Base-by-base conservation (phyloP, 2,797 vertebrate species). In the Acrossocheilus wenchowensis region DNA sequence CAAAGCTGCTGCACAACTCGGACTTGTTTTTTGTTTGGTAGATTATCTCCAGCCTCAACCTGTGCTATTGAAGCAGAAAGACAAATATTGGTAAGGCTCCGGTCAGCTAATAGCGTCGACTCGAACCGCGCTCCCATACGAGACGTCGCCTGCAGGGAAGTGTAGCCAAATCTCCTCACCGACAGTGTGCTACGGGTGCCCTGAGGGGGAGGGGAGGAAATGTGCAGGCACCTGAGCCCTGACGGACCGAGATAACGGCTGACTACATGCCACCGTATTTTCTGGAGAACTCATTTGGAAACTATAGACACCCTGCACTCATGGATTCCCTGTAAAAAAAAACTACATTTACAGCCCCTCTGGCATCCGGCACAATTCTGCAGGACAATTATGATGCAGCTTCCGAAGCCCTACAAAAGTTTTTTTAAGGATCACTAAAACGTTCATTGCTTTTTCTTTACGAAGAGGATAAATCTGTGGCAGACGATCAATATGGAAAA, bases 401-500 rank as follows among this genome's bases (percentile, higher is more conserved):
- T 90, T 88, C 87, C 52, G 66, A 79, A 6, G 75, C 52, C 78
- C 57, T 86, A 89, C 81, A 82, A 88, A 91, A 90, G 84, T 87
- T 89, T 81, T 89, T 89, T 90, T 90, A 89, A 90, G 87, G 81
- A 90, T 87, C 86, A 89, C 82, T 91, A 89, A 89, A 87, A 90
- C 41, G 57, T 75, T 81, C 89, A 92, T 89, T 90, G 89, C 90
- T 87, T 89, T 89, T 85, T 54, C 88, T 92, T 84, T 89, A 90
- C 87, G 78, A 89, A 91, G 87, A 79, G 87, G 88, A 92, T 92
- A 91, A 92, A 92, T 92, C 90, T 88, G 86, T 90, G 90, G 83
- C 64, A 43, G 54, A 66, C 85, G 84, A 92, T 94, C 92, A 90
- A 93, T 93, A 92, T 52, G 60, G 60, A 87, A 88, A 88, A 90